A percentile compares a stretch with the other conserved stretches of the same genome.
Conservation (phyloP, 2,888 invertebrate genomes). For the Ormia ochracea region DNA sequence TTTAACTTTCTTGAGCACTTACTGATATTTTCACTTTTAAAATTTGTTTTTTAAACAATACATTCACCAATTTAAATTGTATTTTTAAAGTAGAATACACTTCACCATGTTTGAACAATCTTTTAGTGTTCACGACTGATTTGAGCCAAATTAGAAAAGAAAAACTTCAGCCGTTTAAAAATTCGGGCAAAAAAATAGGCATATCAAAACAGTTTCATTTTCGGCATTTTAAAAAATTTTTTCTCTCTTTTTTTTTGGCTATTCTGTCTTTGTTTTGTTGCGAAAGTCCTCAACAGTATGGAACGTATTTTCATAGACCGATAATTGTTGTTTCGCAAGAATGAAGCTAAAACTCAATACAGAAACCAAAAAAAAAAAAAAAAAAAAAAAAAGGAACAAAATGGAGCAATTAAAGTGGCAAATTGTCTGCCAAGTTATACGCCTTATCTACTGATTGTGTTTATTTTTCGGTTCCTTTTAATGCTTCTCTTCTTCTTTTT, state of each 20-base stretch:
- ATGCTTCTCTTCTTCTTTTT: constrained; percentile 15
- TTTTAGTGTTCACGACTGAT: constrained; percentile 25
- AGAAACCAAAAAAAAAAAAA: constrained; percentile 66
- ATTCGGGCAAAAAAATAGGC: neutral
- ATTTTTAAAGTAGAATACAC: neutral
- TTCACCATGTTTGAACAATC: neutral
- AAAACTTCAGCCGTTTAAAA: neutral
- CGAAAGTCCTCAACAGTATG: neutral
- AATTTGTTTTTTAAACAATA: too few species aligned
- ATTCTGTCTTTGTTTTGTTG: neutral
- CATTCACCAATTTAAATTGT: too few species aligned
- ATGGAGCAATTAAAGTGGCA: constrained; percentile 74
- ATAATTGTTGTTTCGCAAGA: constrained; percentile 58
- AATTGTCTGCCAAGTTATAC: constrained; percentile 69
- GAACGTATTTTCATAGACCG: constrained; percentile 24
- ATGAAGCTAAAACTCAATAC: constrained; percentile 24
- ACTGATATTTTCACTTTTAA: too few species aligned
- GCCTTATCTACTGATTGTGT: constrained; percentile 59
- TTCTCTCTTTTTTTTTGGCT: neutral
- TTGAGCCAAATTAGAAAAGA: constrained; percentile 29
- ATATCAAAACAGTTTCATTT: constrained; percentile 30
- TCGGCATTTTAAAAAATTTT: neutral
- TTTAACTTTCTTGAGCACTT: too few species aligned
- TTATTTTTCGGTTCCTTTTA: constrained; percentile 54
- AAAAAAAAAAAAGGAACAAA: too few species aligned